Base-by-base conservation (phyloP, 2,888 invertebrate species). In the Parnassius smintheus region DNA sequence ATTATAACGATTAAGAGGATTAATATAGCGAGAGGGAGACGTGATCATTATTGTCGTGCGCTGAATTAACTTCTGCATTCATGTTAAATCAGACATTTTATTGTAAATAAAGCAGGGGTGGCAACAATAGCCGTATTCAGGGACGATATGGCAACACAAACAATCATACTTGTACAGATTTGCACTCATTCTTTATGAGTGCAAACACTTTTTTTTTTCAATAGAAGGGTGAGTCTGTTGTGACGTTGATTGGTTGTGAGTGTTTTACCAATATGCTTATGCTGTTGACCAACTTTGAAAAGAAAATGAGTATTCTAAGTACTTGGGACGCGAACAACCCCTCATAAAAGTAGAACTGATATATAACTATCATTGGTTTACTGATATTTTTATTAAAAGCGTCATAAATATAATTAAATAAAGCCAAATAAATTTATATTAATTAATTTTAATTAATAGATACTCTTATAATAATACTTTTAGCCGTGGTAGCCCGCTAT, bases 151-250 rank as follows among this genome's bases (percentile, higher is more conserved):
- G 82, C 81, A 88, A 85, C 85, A 87, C 86, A 88, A 90, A 89
- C 88, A 89, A 87, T 88, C 80, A 87, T 87, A 83, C 82, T 82
- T 88, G 88, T 86, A 81, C 83, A 85, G 90, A 91, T 89, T 90
- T 89, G 84, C 85, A 83, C 85, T 85, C 86, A 87, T 88, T 82
- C 86, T 88, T 87, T 88, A 88, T 87, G 86, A 88, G 87, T 78
- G 88, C 86, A 89, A 89, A 89, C 90, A 90, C 89, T 90, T 82
- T 85, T 85, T 75, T 18, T 63, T 84, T 86, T 81, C 83, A 75
- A 75, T 77, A 77, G 80, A 71, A 75, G 78, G 77, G 80, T 74
- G 73, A 69, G 71, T 72, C 73, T 76, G 86, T 86, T 87, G 84
- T 88, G 84, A 86, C 83, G 85, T 84, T 84, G 88, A 89, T 87